Conservation (phyloP, 2,113 vertebrate genomes). For the Hipposideros armiger region DNA sequence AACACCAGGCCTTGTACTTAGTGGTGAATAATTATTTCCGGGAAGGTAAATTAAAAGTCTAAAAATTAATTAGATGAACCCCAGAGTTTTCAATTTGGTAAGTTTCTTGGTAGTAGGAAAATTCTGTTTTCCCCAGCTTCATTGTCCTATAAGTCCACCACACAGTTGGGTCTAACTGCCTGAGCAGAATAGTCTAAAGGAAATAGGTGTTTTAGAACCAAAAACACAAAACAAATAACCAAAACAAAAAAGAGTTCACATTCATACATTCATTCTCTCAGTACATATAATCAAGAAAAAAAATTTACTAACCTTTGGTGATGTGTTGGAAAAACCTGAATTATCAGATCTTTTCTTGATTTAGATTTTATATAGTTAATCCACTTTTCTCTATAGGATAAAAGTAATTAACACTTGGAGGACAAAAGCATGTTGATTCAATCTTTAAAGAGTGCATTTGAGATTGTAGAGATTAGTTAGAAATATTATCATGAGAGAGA, state of each 20-base stretch:
- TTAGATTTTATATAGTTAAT: constrained; percentile 20
- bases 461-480: background rate
- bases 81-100: background rate
- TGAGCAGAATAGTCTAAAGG: background rate
- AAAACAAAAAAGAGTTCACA: background rate
- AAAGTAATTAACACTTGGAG: background rate
- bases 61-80: background rate
- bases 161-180: background rate
- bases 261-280: background rate
- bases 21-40: background rate
- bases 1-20: background rate
- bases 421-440: background rate
- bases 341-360: background rate
- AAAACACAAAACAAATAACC: too few relatives aligned
- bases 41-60: background rate
- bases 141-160: background rate
- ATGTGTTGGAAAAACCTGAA: background rate
- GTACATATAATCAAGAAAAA: background rate
- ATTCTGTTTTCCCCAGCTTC: background rate
- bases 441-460: background rate
- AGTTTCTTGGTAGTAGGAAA: background rate
- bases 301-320: background rate
- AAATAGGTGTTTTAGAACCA: background rate
- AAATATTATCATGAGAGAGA: background rate
- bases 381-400: background rate